Conservation (phyloP, 2,888 invertebrate genomes). For the Ditula angustiorana region DNA sequence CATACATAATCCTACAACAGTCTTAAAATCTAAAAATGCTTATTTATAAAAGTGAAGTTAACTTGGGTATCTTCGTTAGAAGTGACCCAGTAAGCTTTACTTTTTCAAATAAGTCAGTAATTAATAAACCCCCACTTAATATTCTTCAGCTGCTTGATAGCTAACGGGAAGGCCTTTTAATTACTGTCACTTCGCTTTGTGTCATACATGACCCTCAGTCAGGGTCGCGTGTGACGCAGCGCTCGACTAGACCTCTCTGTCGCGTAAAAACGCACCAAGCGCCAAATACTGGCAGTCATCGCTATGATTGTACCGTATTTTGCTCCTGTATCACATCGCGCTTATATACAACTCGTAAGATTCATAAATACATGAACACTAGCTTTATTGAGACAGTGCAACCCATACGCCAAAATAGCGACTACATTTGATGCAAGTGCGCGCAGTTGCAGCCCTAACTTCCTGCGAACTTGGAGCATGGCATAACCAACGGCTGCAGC, state of each 20-base stretch:
- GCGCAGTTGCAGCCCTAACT: slow-evolving; percentile 34
- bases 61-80: background rate
- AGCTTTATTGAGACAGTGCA: slow-evolving; percentile 37
- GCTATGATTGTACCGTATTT: slow-evolving; percentile 23
- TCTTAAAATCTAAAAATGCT: slow-evolving; percentile 14
- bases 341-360: slow-evolving; percentile 34
- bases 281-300: slow-evolving; percentile 32
- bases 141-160: slow-evolving; percentile 50
- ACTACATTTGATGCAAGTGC: slow-evolving; percentile 31
- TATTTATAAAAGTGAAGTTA: slow-evolving; percentile 27
- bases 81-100: slow-evolving; percentile 12
- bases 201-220: background rate
- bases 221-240: slow-evolving; percentile 10
- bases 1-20: slow-evolving; percentile 23
- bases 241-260: slow-evolving; percentile 30
- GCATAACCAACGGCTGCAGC: slow-evolving; percentile 4
- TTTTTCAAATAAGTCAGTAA: slow-evolving; percentile 30
- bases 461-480: slow-evolving; percentile 31
- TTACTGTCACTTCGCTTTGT: slow-evolving; percentile 52
- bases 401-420: slow-evolving; percentile 33
- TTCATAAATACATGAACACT: slow-evolving; percentile 27
- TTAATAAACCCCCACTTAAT: slow-evolving; percentile 42
- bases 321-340: slow-evolving; percentile 38
- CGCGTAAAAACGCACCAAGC: slow-evolving; percentile 25
- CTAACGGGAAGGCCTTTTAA: slow-evolving; percentile 39